Conservation (phyloP, 2,797 vertebrate species). For the Melanotaenia boesemani region DNA sequence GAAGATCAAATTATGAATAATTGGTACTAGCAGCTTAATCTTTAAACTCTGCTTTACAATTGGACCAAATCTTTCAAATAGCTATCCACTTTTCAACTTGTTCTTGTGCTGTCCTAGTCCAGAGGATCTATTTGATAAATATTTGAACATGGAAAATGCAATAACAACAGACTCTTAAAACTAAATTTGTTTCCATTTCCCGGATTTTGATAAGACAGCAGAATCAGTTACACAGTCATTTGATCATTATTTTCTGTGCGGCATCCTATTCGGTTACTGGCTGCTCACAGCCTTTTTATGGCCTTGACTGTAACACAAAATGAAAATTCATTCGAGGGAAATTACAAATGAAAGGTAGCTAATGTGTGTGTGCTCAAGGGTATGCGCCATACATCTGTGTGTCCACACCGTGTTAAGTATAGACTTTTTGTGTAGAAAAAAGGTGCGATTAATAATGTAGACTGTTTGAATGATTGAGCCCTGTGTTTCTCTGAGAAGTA, state of each 20-base stretch:
- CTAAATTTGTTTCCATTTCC: constrained; percentile 71
- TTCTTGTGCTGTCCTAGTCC: constrained; percentile 31
- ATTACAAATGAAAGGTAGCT: constrained; percentile 28
- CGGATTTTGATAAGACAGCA: constrained; percentile 61
- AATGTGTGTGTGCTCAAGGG: constrained; percentile 20
- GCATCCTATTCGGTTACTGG: constrained; percentile 32
- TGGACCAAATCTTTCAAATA: constrained; percentile 39
- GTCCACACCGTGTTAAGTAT: constrained; percentile 19
- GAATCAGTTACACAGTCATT: constrained; percentile 63
- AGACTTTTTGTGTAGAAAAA: constrained; percentile 56
- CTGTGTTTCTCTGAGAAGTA: constrained; percentile 72
- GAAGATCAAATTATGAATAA: constrained; percentile 63
- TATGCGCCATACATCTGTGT: constrained; percentile 5
- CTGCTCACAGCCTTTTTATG: constrained; percentile 37
- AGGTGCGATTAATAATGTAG: constrained; percentile 77
- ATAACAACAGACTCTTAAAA: constrained; percentile 63
- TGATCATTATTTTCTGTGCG: constrained; percentile 46
- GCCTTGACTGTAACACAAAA: constrained; percentile 28
- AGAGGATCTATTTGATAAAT: constrained; percentile 60
- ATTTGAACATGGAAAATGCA: constrained; percentile 67
- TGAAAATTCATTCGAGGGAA: constrained; percentile 26
- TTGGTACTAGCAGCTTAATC: constrained; percentile 41
- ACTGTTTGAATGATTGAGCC: constrained; percentile 69
- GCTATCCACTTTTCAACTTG: constrained; percentile 24
- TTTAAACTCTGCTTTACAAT: constrained; percentile 40